phyloP scores from a whole-genome alignment of 92 coral and sea anemone species.

The Galaxea fascicularis region DNA sequence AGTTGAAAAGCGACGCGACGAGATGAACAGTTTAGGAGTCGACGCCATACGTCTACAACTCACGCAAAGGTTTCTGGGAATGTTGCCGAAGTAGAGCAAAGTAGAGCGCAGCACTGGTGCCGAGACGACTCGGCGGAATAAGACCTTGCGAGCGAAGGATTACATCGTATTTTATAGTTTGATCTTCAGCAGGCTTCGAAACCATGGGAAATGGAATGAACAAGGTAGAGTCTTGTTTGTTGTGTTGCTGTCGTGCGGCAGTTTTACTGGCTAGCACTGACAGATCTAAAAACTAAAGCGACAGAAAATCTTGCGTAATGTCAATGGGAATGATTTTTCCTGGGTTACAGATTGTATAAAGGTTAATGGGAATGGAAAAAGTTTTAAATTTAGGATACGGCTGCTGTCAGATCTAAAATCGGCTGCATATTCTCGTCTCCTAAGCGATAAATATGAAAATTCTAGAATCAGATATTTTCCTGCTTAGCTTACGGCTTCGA shows the following conservation, averaged over 20 bases:
- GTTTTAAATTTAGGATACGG: neutral
- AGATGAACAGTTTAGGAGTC: neutral
- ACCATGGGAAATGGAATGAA: slow-evolving; percentile 94
- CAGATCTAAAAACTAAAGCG: neutral
- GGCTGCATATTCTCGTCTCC: neutral
- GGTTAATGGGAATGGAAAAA: too few relatives aligned
- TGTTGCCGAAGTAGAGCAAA: neutral
- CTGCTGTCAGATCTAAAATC: neutral
- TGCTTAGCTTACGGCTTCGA: neutral
- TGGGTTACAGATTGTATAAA: too few relatives aligned
- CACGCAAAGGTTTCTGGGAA: slow-evolving; percentile 6
- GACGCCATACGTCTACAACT: too few relatives aligned
- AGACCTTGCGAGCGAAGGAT: neutral
- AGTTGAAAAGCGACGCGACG: too few relatives aligned
- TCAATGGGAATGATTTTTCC: too few relatives aligned
- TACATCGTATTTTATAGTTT: neutral
- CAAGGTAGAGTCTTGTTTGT: slow-evolving; percentile 62
- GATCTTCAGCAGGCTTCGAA: neutral
- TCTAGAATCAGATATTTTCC: neutral
- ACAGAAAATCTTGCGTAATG: neutral
- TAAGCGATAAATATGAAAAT: neutral
- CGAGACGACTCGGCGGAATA: neutral
- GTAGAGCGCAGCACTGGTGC: slow-evolving; percentile 35
- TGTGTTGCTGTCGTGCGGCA: neutral
- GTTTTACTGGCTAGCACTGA: neutral